phyloP scores from a whole-genome alignment of 2,113 vertebrate genomes.

The Ranitomeya variabilis region DNA sequence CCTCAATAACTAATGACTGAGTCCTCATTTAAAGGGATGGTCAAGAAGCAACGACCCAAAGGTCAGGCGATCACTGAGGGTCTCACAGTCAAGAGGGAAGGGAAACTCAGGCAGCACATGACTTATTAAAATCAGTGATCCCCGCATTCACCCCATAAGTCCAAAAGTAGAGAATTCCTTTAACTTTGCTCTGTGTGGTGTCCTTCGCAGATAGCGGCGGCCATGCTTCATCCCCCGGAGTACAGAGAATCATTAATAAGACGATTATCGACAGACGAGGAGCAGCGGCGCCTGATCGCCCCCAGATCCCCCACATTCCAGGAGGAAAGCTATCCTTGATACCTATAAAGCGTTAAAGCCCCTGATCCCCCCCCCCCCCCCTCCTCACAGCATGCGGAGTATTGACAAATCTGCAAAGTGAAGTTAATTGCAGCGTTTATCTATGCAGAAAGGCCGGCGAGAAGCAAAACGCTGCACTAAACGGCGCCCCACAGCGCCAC shows the following conservation, averaged over 20 bases:
- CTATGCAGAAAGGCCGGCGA: background rate
- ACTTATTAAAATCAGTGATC: no score
- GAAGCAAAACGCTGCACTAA: background rate
- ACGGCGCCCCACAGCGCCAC: background rate
- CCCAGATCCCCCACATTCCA: no score
- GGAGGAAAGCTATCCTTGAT: background rate
- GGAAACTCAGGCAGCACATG: no score
- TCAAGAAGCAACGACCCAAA: no score
- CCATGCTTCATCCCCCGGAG: no score
- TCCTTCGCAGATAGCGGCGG: background rate
- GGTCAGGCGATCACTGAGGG: no score
- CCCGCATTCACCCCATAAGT: no score
- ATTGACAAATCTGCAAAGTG: conserved; percentile 22
- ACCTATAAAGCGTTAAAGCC: background rate
- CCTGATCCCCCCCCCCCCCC: background rate
- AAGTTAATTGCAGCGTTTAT: conserved; percentile 46
- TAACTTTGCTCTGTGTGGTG: background rate
- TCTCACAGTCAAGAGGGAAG: no score
- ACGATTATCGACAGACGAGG: background rate
- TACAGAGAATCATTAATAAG: background rate
- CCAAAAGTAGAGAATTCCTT: background rate
- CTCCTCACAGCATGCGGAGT: background rate
- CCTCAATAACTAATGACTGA: no score
- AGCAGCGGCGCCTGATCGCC: background rate
- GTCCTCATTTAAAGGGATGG: no score